Percentiles rank a stretch among this genome's conserved stretches.
phyloP scores from a whole-genome alignment of 2,888 invertebrate genomes.

The Ctenicera cuprea region DNA sequence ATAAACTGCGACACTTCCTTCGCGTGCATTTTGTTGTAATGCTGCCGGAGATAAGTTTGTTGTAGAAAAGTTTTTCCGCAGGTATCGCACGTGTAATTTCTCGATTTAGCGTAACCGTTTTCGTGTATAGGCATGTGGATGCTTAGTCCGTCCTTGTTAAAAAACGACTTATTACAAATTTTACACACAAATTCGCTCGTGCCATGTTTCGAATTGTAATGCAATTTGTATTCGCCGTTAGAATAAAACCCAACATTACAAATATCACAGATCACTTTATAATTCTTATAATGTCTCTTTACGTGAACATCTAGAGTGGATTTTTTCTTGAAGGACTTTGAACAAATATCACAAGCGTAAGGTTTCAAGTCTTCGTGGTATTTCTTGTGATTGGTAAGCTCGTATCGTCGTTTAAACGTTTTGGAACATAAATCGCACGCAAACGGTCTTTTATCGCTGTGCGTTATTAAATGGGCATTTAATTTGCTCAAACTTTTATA shows the following conservation, averaged over 20 bases:
- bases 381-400: background rate
- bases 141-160: constrained; percentile 61
- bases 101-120: constrained; percentile 48
- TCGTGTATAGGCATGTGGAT: constrained; percentile 63
- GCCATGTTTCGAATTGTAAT: constrained; percentile 8
- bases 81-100: constrained; percentile 43
- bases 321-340: constrained; percentile 47
- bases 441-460: constrained; percentile 74
- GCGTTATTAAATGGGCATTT: constrained; percentile 72
- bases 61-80: constrained; percentile 4
- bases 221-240: background rate
- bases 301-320: constrained; percentile 51
- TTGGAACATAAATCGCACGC: constrained; percentile 69
- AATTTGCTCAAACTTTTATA: constrained; percentile 3
- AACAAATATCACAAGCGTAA: constrained; percentile 50
- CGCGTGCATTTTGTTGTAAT: background rate
- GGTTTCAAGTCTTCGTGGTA: constrained; percentile 33
- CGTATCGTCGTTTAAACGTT: constrained; percentile 62
- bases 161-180: constrained; percentile 63
- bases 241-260: constrained; percentile 16
- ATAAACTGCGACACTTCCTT: constrained; percentile 51
- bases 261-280: background rate
- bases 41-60: background rate
- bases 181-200: constrained; percentile 58
- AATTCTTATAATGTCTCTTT: constrained; percentile 39